Evolutionary conservation across 2,888 invertebrate genomes (phyloP), one percentile per base, ranked within the genome.

Genomic region (Steinernema hermaphroditum): DNA sequence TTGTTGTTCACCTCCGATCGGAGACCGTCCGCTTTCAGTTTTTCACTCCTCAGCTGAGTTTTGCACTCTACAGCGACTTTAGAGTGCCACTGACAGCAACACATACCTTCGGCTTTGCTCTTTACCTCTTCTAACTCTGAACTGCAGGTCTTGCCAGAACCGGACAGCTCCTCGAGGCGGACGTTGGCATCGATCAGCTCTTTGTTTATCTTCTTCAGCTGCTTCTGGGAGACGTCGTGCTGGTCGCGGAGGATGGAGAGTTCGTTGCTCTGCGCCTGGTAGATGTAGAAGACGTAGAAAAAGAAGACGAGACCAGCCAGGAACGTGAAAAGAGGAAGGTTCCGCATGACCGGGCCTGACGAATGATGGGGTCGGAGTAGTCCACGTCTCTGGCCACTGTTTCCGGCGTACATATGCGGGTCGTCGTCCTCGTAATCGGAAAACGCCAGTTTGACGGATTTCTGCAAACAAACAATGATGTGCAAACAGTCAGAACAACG

Each of bases 201-300:
- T 19, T 29, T 62, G 32, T 62, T 62, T 29, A 62, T 62, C 62
- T 62, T 62, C 62, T 62, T 62, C 32, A 62, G 34, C 62, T 62
- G 62, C 32, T 32, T 29, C 32, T 62, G 62, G 32, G 62, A 29
- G 32, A 62, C 16, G 16, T 62, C 62, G 34, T 62, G 62, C 34
- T 62, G 62, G 16, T 62, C 62, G 32, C 27, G 62, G 34, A 62
- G 62, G 32, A 62, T 27, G 29, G 62, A 62, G 34, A 62, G 62
- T 4, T 62, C 62, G 34, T 32, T 62, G 62, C 62, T 62, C 19
- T 62, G 62, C 8, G 62, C 34, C 27, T 62, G 62, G 62, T 77
- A 77, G 24, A 77, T 70, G 50, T 78, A 77, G 75, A 77, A 79
- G 1, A 77, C 27, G n/a, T 76, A 74, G 70, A 78, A 73, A 34